A percentile compares a stretch with the other conserved stretches of the same genome.
These are phyloP conservation scores for Tetramorium bicarinatum DNA, from an alignment of 2,888 invertebrate genomes.

Conservation along the genomic window DNA sequence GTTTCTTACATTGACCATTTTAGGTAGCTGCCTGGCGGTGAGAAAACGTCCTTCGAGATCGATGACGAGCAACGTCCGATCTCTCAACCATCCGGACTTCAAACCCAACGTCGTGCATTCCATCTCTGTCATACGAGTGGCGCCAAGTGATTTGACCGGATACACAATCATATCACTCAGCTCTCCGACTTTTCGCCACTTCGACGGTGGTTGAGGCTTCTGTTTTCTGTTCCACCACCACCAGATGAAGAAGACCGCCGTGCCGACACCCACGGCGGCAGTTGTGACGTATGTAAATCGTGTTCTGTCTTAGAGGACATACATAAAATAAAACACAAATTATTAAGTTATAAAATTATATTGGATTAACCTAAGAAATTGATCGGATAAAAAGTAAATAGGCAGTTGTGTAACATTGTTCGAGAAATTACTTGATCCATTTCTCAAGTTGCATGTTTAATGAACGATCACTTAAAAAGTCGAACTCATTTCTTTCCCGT, in stretches of 20 bases:
- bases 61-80: conserved; percentile 89
- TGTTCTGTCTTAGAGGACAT: conserved; percentile 73
- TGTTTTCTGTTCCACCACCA: conserved; percentile 80
- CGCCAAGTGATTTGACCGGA: conserved; percentile 89
- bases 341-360: not conserved
- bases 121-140: conserved; percentile 86
- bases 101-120: conserved; percentile 88
- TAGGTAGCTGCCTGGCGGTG: conserved; percentile 88
- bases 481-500: conserved; percentile 21
- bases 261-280: conserved; percentile 80
- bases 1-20: conserved; percentile 86
- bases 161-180: conserved; percentile 88
- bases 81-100: conserved; percentile 88
- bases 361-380: not conserved
- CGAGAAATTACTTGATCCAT: not conserved
- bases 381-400: not conserved
- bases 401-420: not conserved
- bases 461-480: conserved; percentile 1
- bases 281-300: conserved; percentile 80
- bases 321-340: conserved; percentile 2
- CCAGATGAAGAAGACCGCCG: conserved; percentile 77
- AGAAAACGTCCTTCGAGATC: conserved; percentile 88
- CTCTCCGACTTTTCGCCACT: conserved; percentile 89
- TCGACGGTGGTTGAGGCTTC: conserved; percentile 83
- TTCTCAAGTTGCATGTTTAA: not conserved